Base-by-base conservation (phyloP, 2,888 invertebrate genomes). In the Ennomos quercinarius region DNA sequence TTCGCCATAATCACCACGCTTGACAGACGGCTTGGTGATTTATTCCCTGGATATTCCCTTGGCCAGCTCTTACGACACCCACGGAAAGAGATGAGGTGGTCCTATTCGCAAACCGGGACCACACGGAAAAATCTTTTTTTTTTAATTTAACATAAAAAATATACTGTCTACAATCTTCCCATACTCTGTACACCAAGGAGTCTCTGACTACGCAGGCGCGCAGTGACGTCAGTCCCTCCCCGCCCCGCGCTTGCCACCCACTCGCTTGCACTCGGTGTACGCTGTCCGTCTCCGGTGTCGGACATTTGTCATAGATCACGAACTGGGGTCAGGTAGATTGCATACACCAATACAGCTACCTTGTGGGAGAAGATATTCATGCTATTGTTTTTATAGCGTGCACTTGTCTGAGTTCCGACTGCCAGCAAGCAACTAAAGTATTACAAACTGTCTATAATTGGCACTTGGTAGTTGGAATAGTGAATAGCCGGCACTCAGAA, bases 201-300 rank as follows among this genome's bases (percentile, higher is more conserved):
- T 70, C 59, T 27, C 37, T 41, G 10, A 61, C 36, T 66, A 83
- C 91, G 91, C 91, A 84, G 80, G 90, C 88, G 91, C 81, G 78
- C 12, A 17, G 74, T 91, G 90, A 90, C 91, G 91, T 91, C 91
- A 91, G 78, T 79, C 73, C 82, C 65, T n/a, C n/a, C 78, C 57
- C 74, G 64, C 63, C 72, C 57, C 70, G 61, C 69, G 75, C 67
- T 74, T 67, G 49, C 52, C 71, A 34, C 50, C 51, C 47, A 17
- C 51, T 41, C 59, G 53, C 59, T 12, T 56, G 55, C 60, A 61
- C 50, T 42, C 57, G 42, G 42, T 53, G 70, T 74, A 67, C 72
- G 62, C 68, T 67, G 64, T 66, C 56, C 61, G 64, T 67, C 66
- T 63, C 64, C 63, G 17, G 49, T 55, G 44, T 57, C 63, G 63